These are phyloP conservation scores for Agrotis clavis DNA, from an alignment of 2,888 invertebrate genomes.

Conservation along the genomic window DNA sequence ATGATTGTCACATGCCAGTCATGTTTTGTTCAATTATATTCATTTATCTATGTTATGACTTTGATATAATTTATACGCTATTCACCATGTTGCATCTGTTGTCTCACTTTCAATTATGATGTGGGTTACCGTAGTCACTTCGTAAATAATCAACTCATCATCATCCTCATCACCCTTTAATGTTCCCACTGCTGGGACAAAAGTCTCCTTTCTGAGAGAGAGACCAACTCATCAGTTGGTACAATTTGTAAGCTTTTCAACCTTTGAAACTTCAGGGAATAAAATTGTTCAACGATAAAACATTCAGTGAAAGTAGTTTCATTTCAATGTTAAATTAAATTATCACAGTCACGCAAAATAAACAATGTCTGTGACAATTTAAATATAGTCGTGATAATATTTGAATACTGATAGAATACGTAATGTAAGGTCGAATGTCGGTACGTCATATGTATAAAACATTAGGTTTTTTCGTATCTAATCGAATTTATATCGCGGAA, in stretches of 20 bases:
- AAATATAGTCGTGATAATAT: slow-evolving; percentile 31
- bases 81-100: not conserved
- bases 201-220: too few relatives aligned
- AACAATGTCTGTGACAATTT: slow-evolving; percentile 19
- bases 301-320: slow-evolving; percentile 9
- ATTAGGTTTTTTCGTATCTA: not conserved
- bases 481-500: slow-evolving; percentile 18
- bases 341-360: not conserved
- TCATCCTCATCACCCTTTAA: too few relatives aligned
- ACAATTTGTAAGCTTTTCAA: not conserved
- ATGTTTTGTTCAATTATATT: not conserved
- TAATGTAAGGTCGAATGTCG: slow-evolving; percentile 19
- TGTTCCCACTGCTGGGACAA: too few relatives aligned
- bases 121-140: too few relatives aligned
- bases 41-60: not conserved
- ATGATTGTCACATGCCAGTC: not conserved
- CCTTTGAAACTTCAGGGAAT: not conserved
- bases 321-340: slow-evolving; percentile 30
- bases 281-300: not conserved
- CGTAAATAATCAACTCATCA: not conserved
- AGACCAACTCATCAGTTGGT: too few relatives aligned
- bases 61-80: not conserved
- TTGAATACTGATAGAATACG: slow-evolving; percentile 15
- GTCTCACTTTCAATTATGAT: not conserved
- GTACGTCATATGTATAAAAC: slow-evolving; percentile 1